Conservation (phyloP, 2,888 invertebrate genomes). For the Sminthurides aquaticus region DNA sequence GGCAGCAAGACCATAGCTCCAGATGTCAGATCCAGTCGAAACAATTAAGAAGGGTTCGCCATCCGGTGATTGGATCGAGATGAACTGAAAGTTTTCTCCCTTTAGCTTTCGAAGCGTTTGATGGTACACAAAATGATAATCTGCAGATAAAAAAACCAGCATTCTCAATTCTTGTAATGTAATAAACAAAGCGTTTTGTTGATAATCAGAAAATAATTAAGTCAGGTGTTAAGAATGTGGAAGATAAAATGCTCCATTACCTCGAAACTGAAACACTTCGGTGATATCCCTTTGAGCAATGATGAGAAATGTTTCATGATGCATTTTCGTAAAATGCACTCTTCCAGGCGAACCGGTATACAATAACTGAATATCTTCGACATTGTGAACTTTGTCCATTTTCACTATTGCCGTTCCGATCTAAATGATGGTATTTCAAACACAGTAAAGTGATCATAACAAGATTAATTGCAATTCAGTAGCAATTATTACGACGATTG, state of each 20-base stretch:
- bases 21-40: slow-evolving; percentile 12
- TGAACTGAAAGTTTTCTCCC: slow-evolving; percentile 26
- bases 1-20: neutral
- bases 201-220: too few species aligned
- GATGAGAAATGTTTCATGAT: slow-evolving; percentile 32
- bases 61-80: slow-evolving; percentile 22
- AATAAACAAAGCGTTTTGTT: too few species aligned
- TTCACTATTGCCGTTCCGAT: slow-evolving; percentile 35
- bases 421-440: slow-evolving; percentile 23
- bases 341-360: slow-evolving; percentile 33
- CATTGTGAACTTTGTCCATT: slow-evolving; percentile 29
- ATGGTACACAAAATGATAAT: slow-evolving; percentile 34
- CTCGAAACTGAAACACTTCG: slow-evolving; percentile 38
- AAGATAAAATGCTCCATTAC: too few species aligned
- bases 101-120: slow-evolving; percentile 30
- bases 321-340: slow-evolving; percentile 27
- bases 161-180: too few species aligned
- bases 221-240: too few species aligned
- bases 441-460: too few species aligned
- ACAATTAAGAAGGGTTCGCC: slow-evolving; percentile 29
- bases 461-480: too few species aligned
- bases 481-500: too few species aligned
- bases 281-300: slow-evolving; percentile 34
- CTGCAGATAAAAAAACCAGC: slow-evolving; percentile 14
- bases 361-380: slow-evolving; percentile 39